phyloP scores from a whole-genome alignment of 35 echinoderm and acorn worm species.

The Lytechinus variegatus region DNA sequence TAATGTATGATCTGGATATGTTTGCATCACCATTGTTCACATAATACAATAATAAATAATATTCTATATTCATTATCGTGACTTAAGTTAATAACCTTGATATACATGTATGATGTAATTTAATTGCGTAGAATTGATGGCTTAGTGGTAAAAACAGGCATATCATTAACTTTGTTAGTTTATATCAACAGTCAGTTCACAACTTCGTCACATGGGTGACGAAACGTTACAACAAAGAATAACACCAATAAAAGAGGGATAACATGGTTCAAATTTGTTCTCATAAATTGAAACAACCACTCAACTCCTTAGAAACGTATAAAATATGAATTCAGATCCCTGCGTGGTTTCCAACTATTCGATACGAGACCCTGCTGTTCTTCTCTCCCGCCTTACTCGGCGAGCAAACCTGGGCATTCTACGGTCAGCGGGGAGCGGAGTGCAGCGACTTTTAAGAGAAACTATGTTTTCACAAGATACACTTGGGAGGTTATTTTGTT shows the following conservation, averaged over 20 bases:
- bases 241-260: background rate
- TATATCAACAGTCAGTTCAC: background rate
- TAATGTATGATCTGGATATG: too few relatives aligned
- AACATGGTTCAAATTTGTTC: constrained; percentile 7
- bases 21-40: too few relatives aligned
- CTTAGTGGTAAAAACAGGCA: too few relatives aligned
- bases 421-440: constrained; percentile 19
- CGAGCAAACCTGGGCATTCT: background rate
- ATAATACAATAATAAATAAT: too few relatives aligned
- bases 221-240: constrained; percentile 3
- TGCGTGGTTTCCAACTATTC: constrained; percentile 17
- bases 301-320: background rate
- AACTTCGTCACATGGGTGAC: background rate
- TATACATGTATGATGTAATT: too few relatives aligned
- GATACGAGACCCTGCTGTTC: constrained; percentile 2
- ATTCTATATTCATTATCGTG: too few relatives aligned
- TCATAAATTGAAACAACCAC: background rate
- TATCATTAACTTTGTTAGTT: too few relatives aligned
- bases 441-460: background rate
- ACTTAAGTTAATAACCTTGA: too few relatives aligned
- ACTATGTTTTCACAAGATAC: background rate
- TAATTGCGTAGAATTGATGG: too few relatives aligned
- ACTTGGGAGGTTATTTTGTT: background rate
- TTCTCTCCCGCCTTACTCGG: background rate
- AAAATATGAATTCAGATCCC: constrained; percentile 13